These are phyloP conservation scores for Drosophila miranda DNA, from an alignment of 1,140 invertebrate species.

Conservation along the genomic window DNA sequence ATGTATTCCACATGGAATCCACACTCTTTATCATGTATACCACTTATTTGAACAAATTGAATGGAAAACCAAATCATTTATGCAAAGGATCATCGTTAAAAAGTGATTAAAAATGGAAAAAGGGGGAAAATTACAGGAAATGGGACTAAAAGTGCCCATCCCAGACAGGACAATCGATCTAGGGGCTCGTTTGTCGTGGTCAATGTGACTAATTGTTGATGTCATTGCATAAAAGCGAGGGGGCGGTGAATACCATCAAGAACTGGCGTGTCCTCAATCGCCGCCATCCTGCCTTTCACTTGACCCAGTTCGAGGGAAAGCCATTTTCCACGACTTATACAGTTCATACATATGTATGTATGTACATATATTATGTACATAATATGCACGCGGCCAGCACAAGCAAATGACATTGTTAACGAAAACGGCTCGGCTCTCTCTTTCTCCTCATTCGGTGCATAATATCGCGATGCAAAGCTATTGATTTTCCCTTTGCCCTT, in stretches of 20 bases:
- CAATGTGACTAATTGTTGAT: constrained; percentile 30
- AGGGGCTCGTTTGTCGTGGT: neutral
- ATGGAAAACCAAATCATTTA: too few relatives aligned
- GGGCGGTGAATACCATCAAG: constrained; percentile 1
- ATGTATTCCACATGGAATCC: constrained; percentile 11
- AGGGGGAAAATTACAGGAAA: neutral
- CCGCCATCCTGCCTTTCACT: constrained; percentile 30
- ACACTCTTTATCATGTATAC: too few relatives aligned
- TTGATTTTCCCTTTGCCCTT: constrained; percentile 64
- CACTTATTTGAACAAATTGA: too few relatives aligned
- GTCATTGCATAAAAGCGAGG: constrained; percentile 14
- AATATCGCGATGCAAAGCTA: constrained; percentile 44
- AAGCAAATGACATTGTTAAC: constrained; percentile 5
- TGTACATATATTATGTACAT: neutral
- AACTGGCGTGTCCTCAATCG: constrained; percentile 25
- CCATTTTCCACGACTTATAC: constrained; percentile 11
- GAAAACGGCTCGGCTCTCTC: too few relatives aligned
- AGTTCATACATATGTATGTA: constrained; percentile 1
- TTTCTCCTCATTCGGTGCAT: constrained; percentile 2
- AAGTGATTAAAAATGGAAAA: too few relatives aligned
- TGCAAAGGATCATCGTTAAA: too few relatives aligned
- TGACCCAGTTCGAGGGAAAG: constrained; percentile 51
- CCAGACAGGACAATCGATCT: constrained; percentile 34
- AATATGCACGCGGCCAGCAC: too few relatives aligned
- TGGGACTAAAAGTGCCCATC: neutral